These are phyloP conservation scores for Pegoplata infirma DNA, from an alignment of 2,888 invertebrate genomes.

Conservation along the genomic window DNA sequence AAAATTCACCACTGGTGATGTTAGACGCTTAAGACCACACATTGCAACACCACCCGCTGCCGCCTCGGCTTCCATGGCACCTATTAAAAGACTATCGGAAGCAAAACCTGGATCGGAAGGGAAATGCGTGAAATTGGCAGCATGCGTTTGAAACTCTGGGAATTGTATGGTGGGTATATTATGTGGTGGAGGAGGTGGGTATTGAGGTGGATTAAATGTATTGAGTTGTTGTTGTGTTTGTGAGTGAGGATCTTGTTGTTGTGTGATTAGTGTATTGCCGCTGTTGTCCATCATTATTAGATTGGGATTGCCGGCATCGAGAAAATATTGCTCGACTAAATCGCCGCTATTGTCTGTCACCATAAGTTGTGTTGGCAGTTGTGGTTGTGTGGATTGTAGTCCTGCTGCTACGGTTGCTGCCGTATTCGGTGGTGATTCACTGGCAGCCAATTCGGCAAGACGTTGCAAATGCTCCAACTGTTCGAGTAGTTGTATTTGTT, in stretches of 20 bases:
- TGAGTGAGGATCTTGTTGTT: conserved; percentile 55
- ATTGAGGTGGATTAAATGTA: conserved; percentile 67
- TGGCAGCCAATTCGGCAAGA: conserved; percentile 73
- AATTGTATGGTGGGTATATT: conserved; percentile 69
- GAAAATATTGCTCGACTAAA: conserved; percentile 71
- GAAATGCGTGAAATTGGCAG: conserved; percentile 73
- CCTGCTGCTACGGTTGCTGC: conserved; percentile 64
- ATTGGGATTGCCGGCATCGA: conserved; percentile 62
- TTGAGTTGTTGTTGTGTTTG: conserved; percentile 64
- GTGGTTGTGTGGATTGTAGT: conserved; percentile 65
- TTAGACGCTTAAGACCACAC: conserved; percentile 72
- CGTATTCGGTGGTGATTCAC: conserved; percentile 73
- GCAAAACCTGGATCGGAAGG: conserved; percentile 65
- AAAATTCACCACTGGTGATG: conserved; percentile 76
- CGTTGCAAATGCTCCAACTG: conserved; percentile 75
- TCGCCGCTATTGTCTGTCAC: conserved; percentile 73
- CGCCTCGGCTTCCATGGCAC: conserved; percentile 49
- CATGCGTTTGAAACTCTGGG: conserved; percentile 73
- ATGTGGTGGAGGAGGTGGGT: conserved; percentile 65
- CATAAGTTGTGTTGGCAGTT: conserved; percentile 71
- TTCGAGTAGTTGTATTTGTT: conserved; percentile 72
- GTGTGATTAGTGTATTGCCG: conserved; percentile 34
- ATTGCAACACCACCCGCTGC: conserved; percentile 55
- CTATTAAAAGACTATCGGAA: conserved; percentile 62
- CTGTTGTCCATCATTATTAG: conserved; percentile 53